A percentile compares a stretch with the other conserved stretches of the same genome.
Evolutionary conservation across 2,113 vertebrate genomes (phyloP).

Genomic region (Stigmatopora nigra): DNA sequence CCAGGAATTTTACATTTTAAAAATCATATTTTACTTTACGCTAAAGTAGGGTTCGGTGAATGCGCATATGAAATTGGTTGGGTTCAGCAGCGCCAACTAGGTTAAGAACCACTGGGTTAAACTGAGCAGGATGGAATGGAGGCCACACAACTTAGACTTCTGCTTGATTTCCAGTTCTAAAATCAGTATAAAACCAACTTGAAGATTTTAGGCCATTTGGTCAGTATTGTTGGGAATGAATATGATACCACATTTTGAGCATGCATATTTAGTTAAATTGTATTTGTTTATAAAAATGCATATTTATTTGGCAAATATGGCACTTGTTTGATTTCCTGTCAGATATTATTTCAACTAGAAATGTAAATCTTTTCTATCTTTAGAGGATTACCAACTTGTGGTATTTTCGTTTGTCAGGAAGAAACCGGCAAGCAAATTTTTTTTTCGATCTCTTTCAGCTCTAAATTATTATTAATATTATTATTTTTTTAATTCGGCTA

Average conservation of each 20-base stretch:
- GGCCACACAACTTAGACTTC: constrained; percentile 7
- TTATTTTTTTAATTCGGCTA: no score
- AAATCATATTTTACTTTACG: no score
- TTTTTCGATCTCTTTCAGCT: no score
- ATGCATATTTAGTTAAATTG: neutral
- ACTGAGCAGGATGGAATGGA: constrained; percentile 23
- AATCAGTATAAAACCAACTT: constrained; percentile 12
- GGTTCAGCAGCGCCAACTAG: no score
- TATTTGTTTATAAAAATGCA: constrained; percentile 10
- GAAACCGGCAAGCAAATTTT: no score
- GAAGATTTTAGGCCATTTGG: constrained; percentile 14
- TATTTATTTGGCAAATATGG: neutral
- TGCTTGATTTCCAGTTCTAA: constrained; percentile 16
- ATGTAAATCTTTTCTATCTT: no score
- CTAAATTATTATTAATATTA: no score
- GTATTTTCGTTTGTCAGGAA: no score
- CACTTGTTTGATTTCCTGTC: neutral
- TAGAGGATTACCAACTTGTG: no score
- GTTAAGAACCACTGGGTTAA: neutral
- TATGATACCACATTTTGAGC: neutral
- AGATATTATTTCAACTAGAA: neutral
- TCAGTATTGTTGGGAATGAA: constrained; percentile 35
- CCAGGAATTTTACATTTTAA: no score
- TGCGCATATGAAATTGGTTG: no score
- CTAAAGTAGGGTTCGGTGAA: no score